phyloP scores from a whole-genome alignment of 1,140 invertebrate genomes.

The Dufourea novaeangliae region DNA sequence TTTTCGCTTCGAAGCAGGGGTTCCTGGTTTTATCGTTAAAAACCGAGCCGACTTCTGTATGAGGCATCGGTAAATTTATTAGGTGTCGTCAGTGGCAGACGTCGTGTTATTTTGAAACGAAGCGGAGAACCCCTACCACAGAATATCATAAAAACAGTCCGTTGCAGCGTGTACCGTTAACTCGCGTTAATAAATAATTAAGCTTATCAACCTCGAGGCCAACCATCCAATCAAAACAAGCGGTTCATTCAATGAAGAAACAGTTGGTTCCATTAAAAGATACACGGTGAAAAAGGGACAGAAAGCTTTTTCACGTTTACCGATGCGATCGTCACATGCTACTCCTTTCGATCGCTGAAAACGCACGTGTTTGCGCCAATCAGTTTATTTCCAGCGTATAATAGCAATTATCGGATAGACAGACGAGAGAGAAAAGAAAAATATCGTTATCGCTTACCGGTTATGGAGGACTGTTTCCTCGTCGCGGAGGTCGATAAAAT shows the following conservation, averaged over 20 bases:
- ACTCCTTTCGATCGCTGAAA: background rate
- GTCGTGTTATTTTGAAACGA: background rate
- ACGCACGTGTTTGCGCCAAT: slow-evolving; percentile 17
- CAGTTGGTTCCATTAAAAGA: background rate
- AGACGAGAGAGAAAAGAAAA: background rate
- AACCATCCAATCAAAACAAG: background rate
- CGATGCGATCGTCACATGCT: background rate
- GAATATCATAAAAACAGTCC: background rate
- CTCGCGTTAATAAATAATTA: background rate
- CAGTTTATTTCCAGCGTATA: background rate
- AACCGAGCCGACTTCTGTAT: too few species aligned
- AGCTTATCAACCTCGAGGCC: background rate
- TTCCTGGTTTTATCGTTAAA: background rate
- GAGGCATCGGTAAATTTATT: background rate
- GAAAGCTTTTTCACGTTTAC: background rate
- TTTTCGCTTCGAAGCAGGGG: background rate
- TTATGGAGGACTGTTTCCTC: slow-evolving; percentile 77
- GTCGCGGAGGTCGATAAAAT: slow-evolving; percentile 58
- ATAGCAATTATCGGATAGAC: background rate
- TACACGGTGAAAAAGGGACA: background rate
- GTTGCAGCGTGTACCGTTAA: background rate
- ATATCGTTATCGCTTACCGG: slow-evolving; percentile 68
- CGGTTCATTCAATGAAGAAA: background rate
- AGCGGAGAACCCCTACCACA: background rate
- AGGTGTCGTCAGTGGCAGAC: background rate